Percentiles rank a stretch among this genome's conserved stretches.
These are phyloP conservation scores for Oryzias javanicus DNA, from an alignment of 2,113 vertebrate genomes.

Conservation along the genomic window DNA sequence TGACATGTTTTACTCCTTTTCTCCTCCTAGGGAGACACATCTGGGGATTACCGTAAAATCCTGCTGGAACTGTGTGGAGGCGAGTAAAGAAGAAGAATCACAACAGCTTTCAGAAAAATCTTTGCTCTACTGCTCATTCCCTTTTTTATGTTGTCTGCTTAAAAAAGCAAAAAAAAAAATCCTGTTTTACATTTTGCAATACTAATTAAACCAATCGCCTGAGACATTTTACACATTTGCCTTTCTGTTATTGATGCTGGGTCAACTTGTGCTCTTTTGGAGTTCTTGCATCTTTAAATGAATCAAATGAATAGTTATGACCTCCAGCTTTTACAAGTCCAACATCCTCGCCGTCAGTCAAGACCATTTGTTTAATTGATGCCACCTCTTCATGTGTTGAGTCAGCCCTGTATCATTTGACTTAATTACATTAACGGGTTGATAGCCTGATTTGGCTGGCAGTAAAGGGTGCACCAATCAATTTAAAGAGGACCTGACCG, in stretches of 20 bases:
- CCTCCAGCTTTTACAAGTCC: slow-evolving; percentile 6
- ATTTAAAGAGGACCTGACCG: slow-evolving; percentile 32
- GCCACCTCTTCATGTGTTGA: slow-evolving; percentile 50
- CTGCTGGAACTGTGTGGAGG: slow-evolving; percentile 89
- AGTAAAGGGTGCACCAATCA: slow-evolving; percentile 57
- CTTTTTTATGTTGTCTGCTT: background rate
- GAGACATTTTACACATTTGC: slow-evolving; percentile 50
- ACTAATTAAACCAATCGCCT: slow-evolving; percentile 65
- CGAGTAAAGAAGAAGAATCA: slow-evolving; percentile 70
- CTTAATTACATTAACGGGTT: slow-evolving; percentile 67
- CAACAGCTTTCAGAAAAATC: background rate
- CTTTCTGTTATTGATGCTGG: slow-evolving; percentile 43
- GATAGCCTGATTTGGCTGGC: slow-evolving; percentile 45
- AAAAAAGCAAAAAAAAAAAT: slow-evolving; percentile 20
- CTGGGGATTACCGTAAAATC: slow-evolving; percentile 92
- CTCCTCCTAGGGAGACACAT: slow-evolving; percentile 85
- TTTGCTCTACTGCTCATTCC: background rate
- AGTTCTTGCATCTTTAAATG: slow-evolving; percentile 32
- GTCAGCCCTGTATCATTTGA: slow-evolving; percentile 50
- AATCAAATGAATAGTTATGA: slow-evolving; percentile 39
- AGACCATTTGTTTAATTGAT: slow-evolving; percentile 71
- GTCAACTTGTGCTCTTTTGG: slow-evolving; percentile 17
- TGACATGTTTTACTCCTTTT: slow-evolving; percentile 16
- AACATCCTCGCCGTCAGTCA: slow-evolving; percentile 33
- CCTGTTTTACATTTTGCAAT: slow-evolving; percentile 54